Evolutionary conservation across 2,113 vertebrate genomes (phyloP), one percentile per base, ranked within the genome.

Genomic region (Cyanistes caeruleus): DNA sequence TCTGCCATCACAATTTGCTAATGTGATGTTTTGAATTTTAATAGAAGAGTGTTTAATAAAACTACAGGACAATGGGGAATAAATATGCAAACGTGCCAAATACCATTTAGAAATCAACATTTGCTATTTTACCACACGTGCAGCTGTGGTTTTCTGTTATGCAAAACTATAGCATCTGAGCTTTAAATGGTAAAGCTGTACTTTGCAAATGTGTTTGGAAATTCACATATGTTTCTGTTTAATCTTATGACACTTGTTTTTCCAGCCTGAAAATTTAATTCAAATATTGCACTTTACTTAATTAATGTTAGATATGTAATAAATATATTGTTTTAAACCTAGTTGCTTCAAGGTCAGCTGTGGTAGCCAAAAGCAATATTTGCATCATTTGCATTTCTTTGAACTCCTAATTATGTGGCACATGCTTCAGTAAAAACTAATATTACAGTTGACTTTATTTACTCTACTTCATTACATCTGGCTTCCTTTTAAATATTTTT

Each of bases 141-240:
- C 35, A 77, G 62, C 49, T 75, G 72, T 95, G 91, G 82, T 62
- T 93, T 89, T 80, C 53, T 87, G 59, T 78, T 92, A 90, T 8
- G 58, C 77, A 87, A 80, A 95, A 87, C 17, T 87, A 22, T 53
- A 84, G 25, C 56, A 78, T 94, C 83, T 92, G 65, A 96, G 35
- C 37, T 92, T 91, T 81, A 84, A 90, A 79, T 52, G 41, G 31
- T 35, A 84, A 88, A 81, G 25, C 33, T 68, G 24, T 74, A 31
- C 24, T 82, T 82, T 15, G 59, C 93, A 96, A 96, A 91, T 93
- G 86, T 41, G 75, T 97, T 98, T n/a, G 31, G 97, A 97, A 97
- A 97, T 95, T 94, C 93, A 80, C 73, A 97, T 97, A 97, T 99
- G 98, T 98, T 99, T 98, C 97, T 98, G 64, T 97, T 99, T 98